Conservation (phyloP, 2,888 invertebrate species). For the Ophraella communa region DNA sequence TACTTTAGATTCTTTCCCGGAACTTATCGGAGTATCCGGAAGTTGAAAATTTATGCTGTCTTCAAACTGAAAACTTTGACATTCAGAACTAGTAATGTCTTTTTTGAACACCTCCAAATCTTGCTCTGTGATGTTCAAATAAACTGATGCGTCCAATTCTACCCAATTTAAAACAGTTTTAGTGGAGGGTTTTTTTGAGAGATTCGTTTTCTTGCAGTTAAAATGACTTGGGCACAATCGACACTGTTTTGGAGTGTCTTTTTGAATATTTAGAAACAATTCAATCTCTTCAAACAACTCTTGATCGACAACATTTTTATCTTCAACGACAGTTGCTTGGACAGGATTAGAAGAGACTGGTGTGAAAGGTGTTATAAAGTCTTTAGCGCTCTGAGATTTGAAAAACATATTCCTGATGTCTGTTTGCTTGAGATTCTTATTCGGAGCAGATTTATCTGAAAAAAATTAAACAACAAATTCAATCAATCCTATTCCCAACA, state of each 20-base stretch:
- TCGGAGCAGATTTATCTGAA: slow-evolving; percentile 23
- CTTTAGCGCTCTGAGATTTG: slow-evolving; percentile 61
- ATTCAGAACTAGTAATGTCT: slow-evolving; percentile 34
- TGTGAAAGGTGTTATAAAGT: slow-evolving; percentile 55
- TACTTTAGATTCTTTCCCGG: slow-evolving; percentile 25
- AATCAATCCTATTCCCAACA: no score
- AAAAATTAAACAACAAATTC: background rate
- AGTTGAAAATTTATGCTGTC: slow-evolving; percentile 24
- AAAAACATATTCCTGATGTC: slow-evolving; percentile 67
- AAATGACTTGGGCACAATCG: slow-evolving; percentile 61
- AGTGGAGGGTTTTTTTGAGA: no score
- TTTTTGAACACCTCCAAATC: slow-evolving; percentile 45
- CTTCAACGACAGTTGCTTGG: slow-evolving; percentile 4
- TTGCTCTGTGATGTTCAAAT: slow-evolving; percentile 44
- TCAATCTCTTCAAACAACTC: slow-evolving; percentile 61
- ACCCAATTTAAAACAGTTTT: slow-evolving; percentile 27
- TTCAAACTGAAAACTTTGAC: slow-evolving; percentile 21
- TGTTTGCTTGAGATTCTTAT: slow-evolving; percentile 59
- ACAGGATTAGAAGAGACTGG: slow-evolving; percentile 49
- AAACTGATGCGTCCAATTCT: slow-evolving; percentile 38
- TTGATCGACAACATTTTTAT: slow-evolving; percentile 49
- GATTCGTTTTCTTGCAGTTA: slow-evolving; percentile 55
- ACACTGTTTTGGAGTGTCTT: slow-evolving; percentile 52
- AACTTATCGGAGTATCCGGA: slow-evolving; percentile 27
- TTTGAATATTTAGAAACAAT: slow-evolving; percentile 45